Evolutionary conservation across 2,888 invertebrate species (phyloP).

Genomic region (Volucella bombylans): DNA sequence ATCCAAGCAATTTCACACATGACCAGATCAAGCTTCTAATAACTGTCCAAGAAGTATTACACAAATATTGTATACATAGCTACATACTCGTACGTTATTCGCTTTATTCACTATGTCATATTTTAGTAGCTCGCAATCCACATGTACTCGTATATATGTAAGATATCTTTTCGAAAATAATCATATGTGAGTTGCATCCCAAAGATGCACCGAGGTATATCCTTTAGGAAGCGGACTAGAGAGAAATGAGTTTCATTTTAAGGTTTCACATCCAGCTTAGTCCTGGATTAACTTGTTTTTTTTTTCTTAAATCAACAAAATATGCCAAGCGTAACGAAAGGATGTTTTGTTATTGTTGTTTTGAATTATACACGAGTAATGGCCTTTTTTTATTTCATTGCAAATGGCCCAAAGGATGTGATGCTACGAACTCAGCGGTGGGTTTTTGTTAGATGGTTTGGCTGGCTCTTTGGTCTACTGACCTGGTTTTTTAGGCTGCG

Average conservation of each 20-base stretch:
- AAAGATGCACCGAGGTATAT: constrained; percentile 6
- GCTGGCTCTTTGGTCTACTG: constrained; percentile 42
- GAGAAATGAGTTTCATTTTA: constrained; percentile 8
- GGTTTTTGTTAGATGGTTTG: constrained; percentile 22
- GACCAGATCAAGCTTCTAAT: constrained; percentile 30
- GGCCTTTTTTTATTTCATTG: not conserved
- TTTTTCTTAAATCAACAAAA: constrained; percentile 26
- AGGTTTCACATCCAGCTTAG: constrained; percentile 3
- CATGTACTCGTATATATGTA: not conserved
- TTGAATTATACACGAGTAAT: constrained; percentile 27
- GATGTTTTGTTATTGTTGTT: constrained; percentile 20
- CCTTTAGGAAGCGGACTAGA: not conserved
- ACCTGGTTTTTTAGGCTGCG: constrained; percentile 34
- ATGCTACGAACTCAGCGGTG: not conserved
- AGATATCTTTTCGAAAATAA: not conserved
- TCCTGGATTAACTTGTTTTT: constrained; percentile 5
- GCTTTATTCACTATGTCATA: constrained; percentile 19
- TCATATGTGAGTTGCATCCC: constrained; percentile 8
- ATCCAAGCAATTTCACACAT: constrained; percentile 44
- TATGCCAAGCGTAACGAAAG: constrained; percentile 24
- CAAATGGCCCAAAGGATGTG: constrained; percentile 4
- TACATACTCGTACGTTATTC: not conserved
- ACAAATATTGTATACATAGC: not conserved
- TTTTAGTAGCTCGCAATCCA: constrained; percentile 14
- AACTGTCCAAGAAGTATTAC: not conserved